Base-by-base conservation (phyloP, 1,140 invertebrate species). In the Palaemon carinicauda region DNA sequence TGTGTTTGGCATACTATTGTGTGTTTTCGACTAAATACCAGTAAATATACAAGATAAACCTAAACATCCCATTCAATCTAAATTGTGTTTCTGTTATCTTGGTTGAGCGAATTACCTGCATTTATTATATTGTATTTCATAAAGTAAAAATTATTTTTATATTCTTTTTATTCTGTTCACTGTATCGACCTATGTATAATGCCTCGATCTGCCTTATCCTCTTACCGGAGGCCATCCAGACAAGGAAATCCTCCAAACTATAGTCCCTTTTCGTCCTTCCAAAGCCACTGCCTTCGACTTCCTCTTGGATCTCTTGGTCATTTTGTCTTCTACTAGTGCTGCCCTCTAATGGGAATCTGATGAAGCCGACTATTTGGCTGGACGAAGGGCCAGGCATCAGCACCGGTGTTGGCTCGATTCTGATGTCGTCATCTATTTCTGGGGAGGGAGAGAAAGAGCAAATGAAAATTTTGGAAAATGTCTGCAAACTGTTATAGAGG, bases 151-250 rank as follows among this genome's bases (percentile, higher is more conserved):
- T n/a, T n/a, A n/a, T n/a, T n/a, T n/a, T n/a, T n/a, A n/a, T n/a
- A n/a, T n/a, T n/a, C n/a, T n/a, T n/a, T n/a, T n/a, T n/a, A n/a
- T n/a, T n/a, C n/a, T n/a, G n/a, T n/a, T n/a, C n/a, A n/a, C n/a
- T n/a, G n/a, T n/a, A n/a, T n/a, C n/a, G n/a, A n/a, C n/a, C n/a
- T n/a, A n/a, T n/a, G n/a, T n/a, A n/a, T n/a, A n/a, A n/a, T n/a
- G n/a, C n/a, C n/a, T n/a, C n/a, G n/a, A n/a, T n/a, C n/a, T n/a
- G n/a, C n/a, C n/a, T n/a, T n/a, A n/a, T n/a, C n/a, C n/a, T n/a
- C n/a, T n/a, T 53, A 86, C 83, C 83, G 7, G 83, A 86, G 15
- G 83, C 74, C 27, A 80, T 79, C 83, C 83, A 86, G 9, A 86
- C 17, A 9, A 86, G 50, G 41, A 86, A 86, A 24, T 86, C 83